These are phyloP conservation scores for Aselliscus stoliczkanus DNA, from an alignment of 2,797 vertebrate species.

Conservation along the genomic window DNA sequence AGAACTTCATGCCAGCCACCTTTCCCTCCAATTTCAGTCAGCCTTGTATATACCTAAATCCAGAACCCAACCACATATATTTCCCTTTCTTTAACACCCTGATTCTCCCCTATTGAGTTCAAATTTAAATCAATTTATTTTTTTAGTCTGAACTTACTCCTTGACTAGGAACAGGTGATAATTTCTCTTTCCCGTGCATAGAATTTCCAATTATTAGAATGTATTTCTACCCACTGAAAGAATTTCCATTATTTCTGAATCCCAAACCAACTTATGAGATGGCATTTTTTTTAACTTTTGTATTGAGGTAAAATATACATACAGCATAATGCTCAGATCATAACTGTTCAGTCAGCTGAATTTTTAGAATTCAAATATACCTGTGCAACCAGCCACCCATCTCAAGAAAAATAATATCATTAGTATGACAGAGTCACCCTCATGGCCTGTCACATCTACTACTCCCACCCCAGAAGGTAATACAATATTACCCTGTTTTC, in stretches of 20 bases:
- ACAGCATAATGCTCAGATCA: neutral
- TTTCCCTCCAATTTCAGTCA: neutral
- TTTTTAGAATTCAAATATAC: neutral
- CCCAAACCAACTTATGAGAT: neutral
- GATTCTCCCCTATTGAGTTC: neutral
- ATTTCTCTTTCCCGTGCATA: neutral
- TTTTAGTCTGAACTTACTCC: neutral
- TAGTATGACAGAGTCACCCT: neutral
- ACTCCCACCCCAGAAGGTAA: neutral
- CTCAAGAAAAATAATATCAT: neutral
- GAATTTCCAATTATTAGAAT: slow-evolving; percentile 2
- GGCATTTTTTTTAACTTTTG: neutral
- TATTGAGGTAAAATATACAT: neutral
- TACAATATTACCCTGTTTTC: neutral
- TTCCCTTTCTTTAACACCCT: neutral
- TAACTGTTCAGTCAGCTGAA: neutral
- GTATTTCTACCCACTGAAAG: neutral
- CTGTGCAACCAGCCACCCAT: neutral
- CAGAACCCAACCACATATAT: neutral
- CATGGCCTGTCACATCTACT: neutral
- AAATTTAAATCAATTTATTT: slow-evolving; percentile 36
- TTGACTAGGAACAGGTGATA: neutral
- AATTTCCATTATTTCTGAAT: neutral
- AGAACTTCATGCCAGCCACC: neutral
- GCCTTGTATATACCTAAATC: neutral